A percentile compares a stretch with the other conserved stretches of the same genome.
These are phyloP conservation scores for Nomada fucata DNA, from an alignment of 2,888 invertebrate genomes.

Conservation along the genomic window DNA sequence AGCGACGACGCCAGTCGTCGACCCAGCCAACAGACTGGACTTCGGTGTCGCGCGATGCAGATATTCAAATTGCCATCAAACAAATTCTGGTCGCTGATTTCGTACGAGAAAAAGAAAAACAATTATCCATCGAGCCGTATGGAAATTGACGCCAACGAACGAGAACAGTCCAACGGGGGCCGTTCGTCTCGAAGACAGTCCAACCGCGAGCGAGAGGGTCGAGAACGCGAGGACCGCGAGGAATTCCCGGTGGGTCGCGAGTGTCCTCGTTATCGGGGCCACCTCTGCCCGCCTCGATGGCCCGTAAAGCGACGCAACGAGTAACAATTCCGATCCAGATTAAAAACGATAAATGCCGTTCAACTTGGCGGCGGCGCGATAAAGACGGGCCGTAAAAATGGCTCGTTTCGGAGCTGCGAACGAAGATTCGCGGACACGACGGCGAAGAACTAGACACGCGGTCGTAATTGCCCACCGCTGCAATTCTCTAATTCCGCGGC, in stretches of 20 bases:
- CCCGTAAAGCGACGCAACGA: conserved; percentile 44
- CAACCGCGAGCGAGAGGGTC: neutral
- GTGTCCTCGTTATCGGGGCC: conserved; percentile 46
- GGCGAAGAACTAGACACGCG: conserved; percentile 22
- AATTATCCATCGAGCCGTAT: neutral
- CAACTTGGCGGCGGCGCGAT: conserved; percentile 31
- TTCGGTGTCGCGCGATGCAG: too few relatives aligned
- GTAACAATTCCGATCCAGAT: conserved; percentile 52
- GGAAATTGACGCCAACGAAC: too few relatives aligned
- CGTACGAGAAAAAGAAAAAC: too few relatives aligned
- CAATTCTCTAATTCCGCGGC: conserved; percentile 40
- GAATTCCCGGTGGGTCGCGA: conserved; percentile 21
- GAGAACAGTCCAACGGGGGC: too few relatives aligned
- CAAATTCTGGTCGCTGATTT: too few relatives aligned
- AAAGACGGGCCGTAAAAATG: conserved; percentile 49
- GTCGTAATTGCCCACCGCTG: conserved; percentile 26
- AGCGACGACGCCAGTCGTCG: too few relatives aligned
- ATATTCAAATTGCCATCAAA: too few relatives aligned
- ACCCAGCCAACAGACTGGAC: too few relatives aligned
- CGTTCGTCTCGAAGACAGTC: neutral
- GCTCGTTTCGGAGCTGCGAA: conserved; percentile 19
- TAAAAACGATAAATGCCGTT: conserved; percentile 57
- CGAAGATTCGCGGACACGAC: conserved; percentile 17
- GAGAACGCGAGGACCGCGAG: neutral
- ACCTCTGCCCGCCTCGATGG: conserved; percentile 26